Base-by-base conservation (phyloP, 1,140 invertebrate genomes). In the Phocides pigmalion region DNA sequence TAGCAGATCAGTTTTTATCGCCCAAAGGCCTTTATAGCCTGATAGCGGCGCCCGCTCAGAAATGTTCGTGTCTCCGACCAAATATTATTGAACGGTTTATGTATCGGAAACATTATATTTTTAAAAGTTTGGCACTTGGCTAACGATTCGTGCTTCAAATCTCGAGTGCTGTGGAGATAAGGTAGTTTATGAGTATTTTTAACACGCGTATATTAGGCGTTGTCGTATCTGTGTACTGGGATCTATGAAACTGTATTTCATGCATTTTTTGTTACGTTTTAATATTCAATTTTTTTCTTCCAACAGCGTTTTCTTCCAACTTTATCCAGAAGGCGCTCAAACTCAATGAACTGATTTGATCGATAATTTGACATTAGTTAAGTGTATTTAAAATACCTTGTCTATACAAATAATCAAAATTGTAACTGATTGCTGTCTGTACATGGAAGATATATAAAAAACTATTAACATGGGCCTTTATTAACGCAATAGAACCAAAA, bases 1-100 rank as follows among this genome's bases (percentile, higher is more conserved):
- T 86, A 82, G 79, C 86, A 89, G 89, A 91, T 91, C 88, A 88
- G 86, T 90, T 91, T 91, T 92, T 92, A 92, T 92, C 89, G 84
- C 83, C 81, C 81, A 82, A 87, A 89, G 84, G 87, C 86, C 86
- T 90, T 91, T 90, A 91, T 89, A 75, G 82, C 79, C 84, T 81
- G 87, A 88, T 84, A 78, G 77, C 74, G 71, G 74, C 68, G 72
- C 70, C 71, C 65, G 65, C 62, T 66, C 66, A 78, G 69, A 81
- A 84, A 84, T 86, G 82, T 84, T 85, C 76, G 74, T 70, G 76
- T 87, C 82, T 84, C 79, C 78, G 78, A 70, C 74, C 83, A 84
- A 87, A 90, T 86, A 88, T 81, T 81, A 82, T 79, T 81, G 66
- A 81, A 84, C 87, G 73, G 84, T 89, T 88, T 86, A 88, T 90